These are phyloP conservation scores for Gasterosteus nipponicus DNA, from an alignment of 2,113 vertebrate genomes.

Conservation along the genomic window DNA sequence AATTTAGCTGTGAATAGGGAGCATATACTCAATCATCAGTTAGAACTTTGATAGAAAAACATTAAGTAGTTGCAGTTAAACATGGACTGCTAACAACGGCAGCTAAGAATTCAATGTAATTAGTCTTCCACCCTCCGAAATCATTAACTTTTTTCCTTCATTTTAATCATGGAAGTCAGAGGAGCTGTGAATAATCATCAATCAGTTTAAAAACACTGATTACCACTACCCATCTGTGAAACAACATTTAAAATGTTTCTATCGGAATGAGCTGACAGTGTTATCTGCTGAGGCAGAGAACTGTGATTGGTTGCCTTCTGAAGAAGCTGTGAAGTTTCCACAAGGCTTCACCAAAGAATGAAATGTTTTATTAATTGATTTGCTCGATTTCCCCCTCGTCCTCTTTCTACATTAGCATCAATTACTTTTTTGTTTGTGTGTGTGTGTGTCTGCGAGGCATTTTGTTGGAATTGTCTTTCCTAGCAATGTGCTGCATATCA, in stretches of 20 bases:
- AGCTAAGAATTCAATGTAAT: constrained; percentile 4
- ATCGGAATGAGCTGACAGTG: constrained; percentile 49
- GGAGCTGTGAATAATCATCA: constrained; percentile 40
- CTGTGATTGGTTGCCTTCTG: constrained; percentile 33
- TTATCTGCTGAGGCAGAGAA: constrained; percentile 60
- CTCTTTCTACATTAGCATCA: constrained; percentile 53
- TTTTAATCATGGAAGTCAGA: constrained; percentile 57
- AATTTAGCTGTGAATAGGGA: not conserved
- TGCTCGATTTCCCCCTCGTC: constrained; percentile 44
- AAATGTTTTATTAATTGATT: constrained; percentile 69
- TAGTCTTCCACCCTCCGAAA: constrained; percentile 3
- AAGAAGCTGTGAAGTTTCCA: constrained; percentile 67
- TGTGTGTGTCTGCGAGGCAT: constrained; percentile 42
- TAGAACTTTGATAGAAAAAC: not conserved
- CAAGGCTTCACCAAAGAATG: constrained; percentile 59
- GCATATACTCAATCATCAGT: not conserved
- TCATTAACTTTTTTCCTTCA: constrained; percentile 1
- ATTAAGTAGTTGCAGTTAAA: not conserved
- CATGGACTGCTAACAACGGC: not conserved
- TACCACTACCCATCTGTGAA: constrained; percentile 67
- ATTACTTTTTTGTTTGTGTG: constrained; percentile 50
- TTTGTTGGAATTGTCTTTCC: constrained; percentile 32
- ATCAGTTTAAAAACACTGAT: constrained; percentile 31
- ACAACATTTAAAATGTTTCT: constrained; percentile 66
- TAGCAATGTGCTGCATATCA: not conserved